Evolutionary conservation across 2,113 vertebrate genomes (phyloP).

Genomic region (Leiothrix lutea): DNA sequence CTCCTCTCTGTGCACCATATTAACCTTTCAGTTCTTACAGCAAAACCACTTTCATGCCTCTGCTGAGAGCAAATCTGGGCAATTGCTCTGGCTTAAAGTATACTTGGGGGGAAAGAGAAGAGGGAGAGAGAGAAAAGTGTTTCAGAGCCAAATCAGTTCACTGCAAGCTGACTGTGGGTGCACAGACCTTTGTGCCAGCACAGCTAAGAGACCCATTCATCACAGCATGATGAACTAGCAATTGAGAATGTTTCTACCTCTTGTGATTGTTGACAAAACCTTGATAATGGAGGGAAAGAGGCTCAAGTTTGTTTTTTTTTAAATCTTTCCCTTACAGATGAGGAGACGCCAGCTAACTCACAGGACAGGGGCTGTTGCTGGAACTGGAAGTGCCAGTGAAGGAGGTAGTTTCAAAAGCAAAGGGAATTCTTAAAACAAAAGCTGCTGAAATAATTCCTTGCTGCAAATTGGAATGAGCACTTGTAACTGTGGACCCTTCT

Average conservation of each 20-base stretch:
- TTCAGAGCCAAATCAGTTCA: not conserved
- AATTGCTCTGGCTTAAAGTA: not conserved
- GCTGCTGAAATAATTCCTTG: not conserved
- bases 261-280: slow-evolving; percentile 36
- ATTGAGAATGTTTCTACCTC: slow-evolving; percentile 29
- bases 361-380: not conserved
- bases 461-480: slow-evolving; percentile 1
- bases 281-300: not conserved
- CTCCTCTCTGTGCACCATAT: not conserved
- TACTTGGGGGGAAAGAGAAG: not conserved
- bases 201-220: slow-evolving; percentile 1
- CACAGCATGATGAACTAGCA: not conserved
- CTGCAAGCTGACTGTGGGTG: not conserved
- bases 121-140: not conserved
- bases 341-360: not conserved
- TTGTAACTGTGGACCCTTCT: not conserved
- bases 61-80: not conserved
- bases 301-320: slow-evolving; percentile 13
- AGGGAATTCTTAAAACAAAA: slow-evolving; percentile 37
- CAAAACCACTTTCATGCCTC: not conserved
- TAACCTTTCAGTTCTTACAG: not conserved
- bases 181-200: not conserved
- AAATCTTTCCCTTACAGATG: not conserved
- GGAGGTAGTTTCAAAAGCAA: not conserved
- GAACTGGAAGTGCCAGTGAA: not conserved